Evolutionary conservation across 53 echinoderm and acorn worm genomes (phyloP).

Genomic region (Arbacia lixula): DNA sequence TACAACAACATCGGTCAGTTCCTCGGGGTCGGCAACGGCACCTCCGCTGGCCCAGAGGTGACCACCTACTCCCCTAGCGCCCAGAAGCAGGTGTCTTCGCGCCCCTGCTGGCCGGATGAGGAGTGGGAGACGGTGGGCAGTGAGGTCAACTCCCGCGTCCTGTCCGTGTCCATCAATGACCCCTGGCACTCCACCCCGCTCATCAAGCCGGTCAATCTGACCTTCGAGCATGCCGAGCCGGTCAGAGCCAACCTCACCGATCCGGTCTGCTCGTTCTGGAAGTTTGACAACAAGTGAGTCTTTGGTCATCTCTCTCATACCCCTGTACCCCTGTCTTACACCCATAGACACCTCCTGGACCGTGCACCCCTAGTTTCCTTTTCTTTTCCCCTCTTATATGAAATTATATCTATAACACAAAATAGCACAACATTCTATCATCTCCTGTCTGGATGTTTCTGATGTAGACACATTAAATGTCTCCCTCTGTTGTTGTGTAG

Average conservation of each 20-base stretch:
- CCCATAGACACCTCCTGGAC: no score
- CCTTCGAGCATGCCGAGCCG: conserved; percentile 65
- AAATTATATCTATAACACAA: no score
- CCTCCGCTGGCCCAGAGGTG: background rate
- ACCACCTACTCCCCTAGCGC: background rate
- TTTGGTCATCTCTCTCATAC: background rate
- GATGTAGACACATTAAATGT: no score
- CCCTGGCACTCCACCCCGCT: conserved; percentile 54
- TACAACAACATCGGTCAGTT: conserved; percentile 92
- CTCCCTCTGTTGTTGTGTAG: no score
- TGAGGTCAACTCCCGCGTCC: conserved; percentile 82
- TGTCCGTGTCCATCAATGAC: conserved; percentile 85
- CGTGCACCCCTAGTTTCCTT: no score
- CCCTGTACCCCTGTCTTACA: background rate
- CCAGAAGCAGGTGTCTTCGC: background rate
- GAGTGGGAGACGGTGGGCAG: background rate
- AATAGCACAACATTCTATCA: no score
- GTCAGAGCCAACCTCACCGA: conserved; percentile 54
- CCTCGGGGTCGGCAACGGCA: conserved; percentile 40
- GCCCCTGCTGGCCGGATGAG: conserved; percentile 1
- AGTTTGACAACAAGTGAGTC: conserved; percentile 76
- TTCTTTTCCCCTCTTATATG: no score
- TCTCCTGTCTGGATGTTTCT: no score
- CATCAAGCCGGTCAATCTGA: conserved; percentile 69
- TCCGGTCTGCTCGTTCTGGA: conserved; percentile 93